These are phyloP conservation scores for Catostylus mosaicus DNA, from an alignment of 30 jellyfish, hydroid and myxozoan species.

Conservation along the genomic window DNA sequence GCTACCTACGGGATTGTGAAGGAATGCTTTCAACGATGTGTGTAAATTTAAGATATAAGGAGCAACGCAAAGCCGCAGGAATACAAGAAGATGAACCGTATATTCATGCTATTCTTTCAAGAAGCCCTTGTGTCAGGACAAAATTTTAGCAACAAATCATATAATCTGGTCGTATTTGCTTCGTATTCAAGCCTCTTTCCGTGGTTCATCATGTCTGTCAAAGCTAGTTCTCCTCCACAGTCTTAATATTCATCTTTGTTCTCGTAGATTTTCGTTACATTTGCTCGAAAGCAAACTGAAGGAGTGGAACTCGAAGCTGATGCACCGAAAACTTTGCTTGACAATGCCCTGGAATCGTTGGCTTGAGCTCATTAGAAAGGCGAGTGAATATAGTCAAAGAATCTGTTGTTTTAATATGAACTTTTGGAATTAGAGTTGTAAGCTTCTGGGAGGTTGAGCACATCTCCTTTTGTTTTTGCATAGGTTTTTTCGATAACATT, in stretches of 20 bases:
- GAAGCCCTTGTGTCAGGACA: not conserved
- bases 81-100: not conserved
- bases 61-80: too few relatives aligned
- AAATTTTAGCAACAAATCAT: not conserved
- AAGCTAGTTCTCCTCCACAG: not conserved
- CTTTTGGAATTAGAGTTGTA: too few relatives aligned
- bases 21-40: too few relatives aligned
- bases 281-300: constrained; percentile 91
- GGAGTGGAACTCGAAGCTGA: constrained; percentile 66
- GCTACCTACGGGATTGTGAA: too few relatives aligned
- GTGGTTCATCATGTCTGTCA: too few relatives aligned
- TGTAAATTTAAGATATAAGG: too few relatives aligned
- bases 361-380: constrained; percentile 7
- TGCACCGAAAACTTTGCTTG: constrained; percentile 8
- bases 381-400: too few relatives aligned
- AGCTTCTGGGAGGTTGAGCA: too few relatives aligned
- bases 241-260: not conserved
- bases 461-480: too few relatives aligned
- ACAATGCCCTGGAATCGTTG: not conserved
- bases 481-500: too few relatives aligned
- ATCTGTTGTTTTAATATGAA: too few relatives aligned
- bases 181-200: not conserved
- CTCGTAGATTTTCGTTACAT: constrained; percentile 82
- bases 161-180: not conserved
- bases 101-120: not conserved